Conservation (phyloP, 2,113 vertebrate genomes). For the Nyctereutes procyonoides region DNA sequence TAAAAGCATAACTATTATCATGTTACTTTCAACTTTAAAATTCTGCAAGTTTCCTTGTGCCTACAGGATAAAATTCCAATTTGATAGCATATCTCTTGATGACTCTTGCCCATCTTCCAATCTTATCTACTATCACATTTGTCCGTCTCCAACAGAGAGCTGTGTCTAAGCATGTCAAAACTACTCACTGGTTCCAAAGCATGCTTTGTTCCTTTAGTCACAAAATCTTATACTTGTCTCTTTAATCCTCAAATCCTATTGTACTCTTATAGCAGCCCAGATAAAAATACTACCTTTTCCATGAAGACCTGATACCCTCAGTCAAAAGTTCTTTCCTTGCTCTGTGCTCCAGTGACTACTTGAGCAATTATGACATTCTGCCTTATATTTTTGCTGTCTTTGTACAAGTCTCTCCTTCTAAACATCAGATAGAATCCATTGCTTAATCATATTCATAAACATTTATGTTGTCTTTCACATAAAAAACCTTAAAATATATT, state of each 20-base stretch:
- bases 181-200: neutral
- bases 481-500: neutral
- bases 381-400: neutral
- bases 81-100: neutral
- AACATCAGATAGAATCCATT: neutral
- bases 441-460: neutral
- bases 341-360: neutral
- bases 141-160: neutral
- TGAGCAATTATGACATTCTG: neutral
- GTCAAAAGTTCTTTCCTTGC: neutral
- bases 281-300: neutral
- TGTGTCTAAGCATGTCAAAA: neutral
- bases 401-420: neutral
- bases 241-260: neutral
- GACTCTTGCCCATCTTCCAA: neutral
- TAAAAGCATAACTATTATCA: neutral
- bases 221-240: neutral
- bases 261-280: neutral
- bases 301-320: neutral
- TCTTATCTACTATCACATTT: neutral
- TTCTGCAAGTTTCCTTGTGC: neutral
- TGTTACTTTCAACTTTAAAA: slow-evolving; percentile 34
- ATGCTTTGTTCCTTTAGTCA: neutral
- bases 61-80: slow-evolving; percentile 34
- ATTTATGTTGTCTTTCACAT: neutral